These are phyloP conservation scores for Squalus acanthias DNA, from an alignment of 2,797 vertebrate species.

Conservation along the genomic window DNA sequence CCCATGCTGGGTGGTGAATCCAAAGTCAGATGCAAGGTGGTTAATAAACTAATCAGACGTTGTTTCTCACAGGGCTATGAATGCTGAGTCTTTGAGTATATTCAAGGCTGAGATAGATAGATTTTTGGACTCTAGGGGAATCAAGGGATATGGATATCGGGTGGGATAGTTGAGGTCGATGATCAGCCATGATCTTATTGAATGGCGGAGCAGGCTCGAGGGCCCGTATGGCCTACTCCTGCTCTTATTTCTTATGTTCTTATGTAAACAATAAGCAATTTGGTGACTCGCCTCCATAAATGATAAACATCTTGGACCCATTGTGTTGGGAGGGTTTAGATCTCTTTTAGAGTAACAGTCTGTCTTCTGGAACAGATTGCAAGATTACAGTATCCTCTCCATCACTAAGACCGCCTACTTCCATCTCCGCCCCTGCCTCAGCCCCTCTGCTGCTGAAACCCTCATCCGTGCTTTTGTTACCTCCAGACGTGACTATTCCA, in stretches of 20 bases:
- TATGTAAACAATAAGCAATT: not conserved
- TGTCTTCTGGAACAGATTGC: not conserved
- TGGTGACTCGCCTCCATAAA: not conserved
- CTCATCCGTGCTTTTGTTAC: not conserved
- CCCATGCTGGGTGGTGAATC: not conserved
- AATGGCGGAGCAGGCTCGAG: no score
- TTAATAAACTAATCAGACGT: not conserved
- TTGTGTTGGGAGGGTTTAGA: not conserved
- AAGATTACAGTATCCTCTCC: not conserved
- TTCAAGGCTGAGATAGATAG: no score
- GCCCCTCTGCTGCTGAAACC: not conserved
- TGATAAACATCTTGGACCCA: not conserved
- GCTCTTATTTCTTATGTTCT: no score
- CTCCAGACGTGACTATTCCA: not conserved
- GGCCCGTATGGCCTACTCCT: no score
- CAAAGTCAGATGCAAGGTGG: not conserved
- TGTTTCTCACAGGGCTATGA: not conserved
- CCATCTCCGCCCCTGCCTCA: not conserved
- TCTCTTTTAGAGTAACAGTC: not conserved
- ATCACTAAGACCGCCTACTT: not conserved
- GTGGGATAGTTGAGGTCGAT: no score
- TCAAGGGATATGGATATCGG: no score
- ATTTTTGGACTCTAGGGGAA: no score
- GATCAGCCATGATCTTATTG: no score
- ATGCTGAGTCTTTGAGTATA: no score